phyloP scores from a whole-genome alignment of 2,113 vertebrate genomes.

The Leptosomus discolor region DNA sequence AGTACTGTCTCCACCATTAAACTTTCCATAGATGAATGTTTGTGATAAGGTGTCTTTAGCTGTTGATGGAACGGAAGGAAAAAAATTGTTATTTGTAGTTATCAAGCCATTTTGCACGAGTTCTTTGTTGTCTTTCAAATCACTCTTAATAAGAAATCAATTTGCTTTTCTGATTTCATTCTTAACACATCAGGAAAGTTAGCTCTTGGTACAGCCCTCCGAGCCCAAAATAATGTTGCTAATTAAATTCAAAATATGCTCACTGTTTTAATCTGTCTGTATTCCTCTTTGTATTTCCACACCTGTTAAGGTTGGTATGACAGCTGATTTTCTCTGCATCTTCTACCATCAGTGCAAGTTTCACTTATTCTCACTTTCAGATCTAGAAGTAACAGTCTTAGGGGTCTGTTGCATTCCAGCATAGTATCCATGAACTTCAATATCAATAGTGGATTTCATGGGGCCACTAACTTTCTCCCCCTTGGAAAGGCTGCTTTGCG shows the following conservation, averaged over 20 bases:
- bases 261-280: not conserved
- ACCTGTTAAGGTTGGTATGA: not conserved
- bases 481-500: not conserved
- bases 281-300: not conserved
- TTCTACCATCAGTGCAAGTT: not conserved
- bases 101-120: not conserved
- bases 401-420: not conserved
- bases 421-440: not conserved
- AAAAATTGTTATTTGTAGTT: not conserved
- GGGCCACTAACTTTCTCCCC: not conserved
- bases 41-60: constrained; percentile 63
- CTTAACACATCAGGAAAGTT: not conserved
- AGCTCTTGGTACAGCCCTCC: not conserved
- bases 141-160: not conserved
- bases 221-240: not conserved
- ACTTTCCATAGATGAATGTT: constrained; percentile 80
- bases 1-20: constrained; percentile 88
- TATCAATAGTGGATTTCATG: fast-evolving
- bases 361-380: not conserved
- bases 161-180: not conserved
- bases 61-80: constrained; percentile 5
- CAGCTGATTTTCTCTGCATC: not conserved
- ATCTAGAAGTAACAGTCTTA: not conserved
- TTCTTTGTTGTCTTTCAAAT: not conserved
- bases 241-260: not conserved